Evolutionary conservation across 2,888 invertebrate species (phyloP), one percentile per base, ranked within the genome.

Genomic region (Camponotus fellah): DNA sequence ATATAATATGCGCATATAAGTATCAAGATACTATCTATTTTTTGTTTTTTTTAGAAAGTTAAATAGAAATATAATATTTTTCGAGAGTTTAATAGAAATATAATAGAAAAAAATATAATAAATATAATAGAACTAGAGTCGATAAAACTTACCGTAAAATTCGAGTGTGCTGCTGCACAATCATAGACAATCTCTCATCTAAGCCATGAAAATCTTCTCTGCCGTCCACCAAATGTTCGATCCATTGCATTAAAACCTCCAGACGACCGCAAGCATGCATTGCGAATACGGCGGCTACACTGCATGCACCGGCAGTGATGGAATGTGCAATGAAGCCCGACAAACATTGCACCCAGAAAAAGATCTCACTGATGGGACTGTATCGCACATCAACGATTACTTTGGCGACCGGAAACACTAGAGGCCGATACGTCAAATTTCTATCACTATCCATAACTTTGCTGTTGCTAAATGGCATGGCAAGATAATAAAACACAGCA

Each of bases 211-310:
- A 76, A 58, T 88, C 82, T 1, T 75, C 21, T 0, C 85, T 80
- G 0, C 85, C 86, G 0, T 89, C 82, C 3, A 91, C 69, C 37
- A 92, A 72, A 56, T 87, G 65, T 12, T 89, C 66, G 21, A 92
- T 62, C 84, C 87, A 88, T 10, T 53, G 64, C 14, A 84, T 86
- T 8, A 92, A 21, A n/a, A 92, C 87, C 10, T 91, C 58, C 56
- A 91, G 76, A 66, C 91, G 92, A 0, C 92, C 89, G 62, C 90
- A 91, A n/a, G 90, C 90, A 43, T 92, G 92, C 60, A 89, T 85
- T 0, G 88, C 91, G 26, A 91, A 85, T 1, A 83, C 74, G 1
- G 89, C 86, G 0, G 88, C 87, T 8, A 92, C n/a, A 40, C 89
- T 89, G 74, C 87, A 92, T 8, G 86, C 69, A 1, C 84, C 87